phyloP scores from a whole-genome alignment of 2,797 vertebrate species.

The Astyanax mexicanus region DNA sequence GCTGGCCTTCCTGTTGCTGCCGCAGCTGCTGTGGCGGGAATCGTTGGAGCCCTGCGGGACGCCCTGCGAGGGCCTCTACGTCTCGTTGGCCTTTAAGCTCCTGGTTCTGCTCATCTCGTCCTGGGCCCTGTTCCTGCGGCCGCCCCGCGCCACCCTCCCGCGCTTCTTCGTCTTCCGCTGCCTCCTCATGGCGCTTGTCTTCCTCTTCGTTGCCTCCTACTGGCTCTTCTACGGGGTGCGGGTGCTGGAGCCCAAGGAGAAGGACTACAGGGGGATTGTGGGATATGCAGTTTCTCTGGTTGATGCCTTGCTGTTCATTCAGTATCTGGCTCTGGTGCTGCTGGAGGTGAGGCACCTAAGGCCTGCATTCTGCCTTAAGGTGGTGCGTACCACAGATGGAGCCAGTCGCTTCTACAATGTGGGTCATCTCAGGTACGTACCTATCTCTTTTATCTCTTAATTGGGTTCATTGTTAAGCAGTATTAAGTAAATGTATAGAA shows the following conservation, averaged over 20 bases:
- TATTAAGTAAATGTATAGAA: too few species aligned
- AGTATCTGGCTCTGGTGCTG: constrained; percentile 94
- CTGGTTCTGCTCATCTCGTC: constrained; percentile 92
- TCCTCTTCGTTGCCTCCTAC: constrained; percentile 92
- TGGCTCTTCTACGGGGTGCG: constrained; percentile 96
- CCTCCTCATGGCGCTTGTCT: constrained; percentile 89
- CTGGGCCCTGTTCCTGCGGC: constrained; percentile 94
- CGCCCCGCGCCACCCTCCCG: constrained; percentile 87
- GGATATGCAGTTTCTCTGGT: constrained; percentile 95
- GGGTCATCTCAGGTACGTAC: constrained; percentile 84
- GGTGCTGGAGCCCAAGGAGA: constrained; percentile 87
- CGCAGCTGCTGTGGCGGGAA: constrained; percentile 91
- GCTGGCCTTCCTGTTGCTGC: constrained; percentile 91
- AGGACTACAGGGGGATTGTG: constrained; percentile 93
- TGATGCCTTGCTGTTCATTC: constrained; percentile 96
- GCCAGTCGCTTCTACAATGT: constrained; percentile 91
- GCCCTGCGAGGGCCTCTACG: constrained; percentile 93
- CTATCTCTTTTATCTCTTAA: too few species aligned
- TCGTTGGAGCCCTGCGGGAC: constrained; percentile 89
- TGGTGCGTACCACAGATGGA: constrained; percentile 90
- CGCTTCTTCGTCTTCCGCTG: constrained; percentile 89
- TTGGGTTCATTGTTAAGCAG: too few species aligned
- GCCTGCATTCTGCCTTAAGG: constrained; percentile 86
- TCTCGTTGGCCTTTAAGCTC: constrained; percentile 96
- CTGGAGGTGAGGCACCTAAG: constrained; percentile 94